A percentile compares a stretch with the other conserved stretches of the same genome.
These are phyloP conservation scores for Gymnocheta viridis DNA, from an alignment of 2,888 invertebrate species.

Conservation along the genomic window DNA sequence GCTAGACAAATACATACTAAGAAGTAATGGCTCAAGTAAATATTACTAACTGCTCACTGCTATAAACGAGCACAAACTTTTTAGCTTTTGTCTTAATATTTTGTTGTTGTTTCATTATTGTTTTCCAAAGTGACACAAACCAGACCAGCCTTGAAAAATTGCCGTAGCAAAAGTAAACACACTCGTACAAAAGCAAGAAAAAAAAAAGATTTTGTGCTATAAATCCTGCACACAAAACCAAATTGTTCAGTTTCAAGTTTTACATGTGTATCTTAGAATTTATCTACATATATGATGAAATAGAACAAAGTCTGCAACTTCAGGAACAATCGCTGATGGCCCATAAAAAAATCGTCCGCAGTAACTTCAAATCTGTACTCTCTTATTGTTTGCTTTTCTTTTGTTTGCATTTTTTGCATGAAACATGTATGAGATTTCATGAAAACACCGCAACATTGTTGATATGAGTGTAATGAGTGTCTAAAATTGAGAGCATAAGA, in stretches of 20 bases:
- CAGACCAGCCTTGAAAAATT: constrained; percentile 56
- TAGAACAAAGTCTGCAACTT: too few relatives aligned
- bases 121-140: constrained; percentile 57
- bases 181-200: not conserved
- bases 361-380: too few relatives aligned
- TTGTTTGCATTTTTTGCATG: too few relatives aligned
- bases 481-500: too few relatives aligned
- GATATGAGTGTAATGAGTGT: too few relatives aligned
- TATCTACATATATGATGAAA: too few relatives aligned
- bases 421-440: too few relatives aligned
- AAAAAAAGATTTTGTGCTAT: constrained; percentile 18
- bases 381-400: too few relatives aligned
- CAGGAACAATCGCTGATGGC: too few relatives aligned
- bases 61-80: constrained; percentile 24
- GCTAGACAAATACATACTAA: constrained; percentile 50
- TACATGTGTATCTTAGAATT: not conserved
- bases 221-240: not conserved
- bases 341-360: too few relatives aligned
- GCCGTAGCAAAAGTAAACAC: not conserved
- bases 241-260: constrained; percentile 3
- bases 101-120: constrained; percentile 29
- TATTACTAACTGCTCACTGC: constrained; percentile 28
- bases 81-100: constrained; percentile 31
- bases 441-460: too few relatives aligned
- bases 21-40: constrained; percentile 50